These are phyloP conservation scores for Pleuronectes platessa DNA, from an alignment of 2,113 vertebrate species.

Conservation along the genomic window DNA sequence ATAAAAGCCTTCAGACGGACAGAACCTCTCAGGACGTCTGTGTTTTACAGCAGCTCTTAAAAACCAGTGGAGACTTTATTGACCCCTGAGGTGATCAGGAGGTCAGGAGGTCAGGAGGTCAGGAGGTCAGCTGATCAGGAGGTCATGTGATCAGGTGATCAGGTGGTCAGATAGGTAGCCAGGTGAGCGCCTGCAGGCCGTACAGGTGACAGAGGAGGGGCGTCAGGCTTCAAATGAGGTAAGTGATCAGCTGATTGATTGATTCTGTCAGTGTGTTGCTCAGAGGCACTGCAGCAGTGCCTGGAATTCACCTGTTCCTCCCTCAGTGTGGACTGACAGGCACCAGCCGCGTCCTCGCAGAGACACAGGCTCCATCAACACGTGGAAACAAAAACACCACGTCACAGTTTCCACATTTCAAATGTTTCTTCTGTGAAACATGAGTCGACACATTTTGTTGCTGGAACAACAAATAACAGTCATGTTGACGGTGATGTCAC, in stretches of 20 bases:
- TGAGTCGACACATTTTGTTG: no score
- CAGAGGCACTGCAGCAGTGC: background rate
- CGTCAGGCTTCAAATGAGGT: no score
- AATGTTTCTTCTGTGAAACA: no score
- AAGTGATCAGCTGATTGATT: background rate
- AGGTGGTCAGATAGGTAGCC: background rate
- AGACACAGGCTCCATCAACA: background rate
- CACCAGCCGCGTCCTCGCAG: background rate
- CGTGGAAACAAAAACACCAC: background rate
- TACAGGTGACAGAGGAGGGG: background rate
- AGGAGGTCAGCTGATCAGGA: no score
- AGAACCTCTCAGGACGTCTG: background rate
- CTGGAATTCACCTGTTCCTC: no score
- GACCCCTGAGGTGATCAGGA: background rate
- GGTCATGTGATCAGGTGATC: background rate
- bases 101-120: background rate
- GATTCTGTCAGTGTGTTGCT: background rate
- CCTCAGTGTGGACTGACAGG: background rate
- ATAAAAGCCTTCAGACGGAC: no score
- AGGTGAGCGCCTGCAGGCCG: background rate
- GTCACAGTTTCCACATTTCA: background rate
- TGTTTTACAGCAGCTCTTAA: background rate
- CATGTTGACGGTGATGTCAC: no score
- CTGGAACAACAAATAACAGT: no score
- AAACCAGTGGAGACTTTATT: background rate